Conservation (phyloP, 2,113 vertebrate species). For the Scomber japonicus region DNA sequence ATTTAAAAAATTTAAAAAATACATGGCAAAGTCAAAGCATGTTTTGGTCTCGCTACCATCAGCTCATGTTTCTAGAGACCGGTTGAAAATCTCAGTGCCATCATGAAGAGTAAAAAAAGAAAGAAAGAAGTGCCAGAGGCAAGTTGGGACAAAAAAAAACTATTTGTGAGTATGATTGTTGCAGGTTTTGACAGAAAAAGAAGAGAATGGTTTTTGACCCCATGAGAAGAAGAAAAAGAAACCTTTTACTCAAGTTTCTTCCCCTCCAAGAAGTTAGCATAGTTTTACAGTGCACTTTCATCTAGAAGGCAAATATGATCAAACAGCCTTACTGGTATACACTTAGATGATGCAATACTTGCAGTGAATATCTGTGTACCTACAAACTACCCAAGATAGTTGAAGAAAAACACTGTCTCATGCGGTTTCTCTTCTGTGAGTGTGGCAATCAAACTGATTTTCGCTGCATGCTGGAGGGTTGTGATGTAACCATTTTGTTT, state of each 20-base stretch:
- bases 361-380: constrained; percentile 1
- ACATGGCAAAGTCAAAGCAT: no score
- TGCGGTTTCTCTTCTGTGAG: background rate
- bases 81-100: background rate
- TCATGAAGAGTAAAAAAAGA: no score
- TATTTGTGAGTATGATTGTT: background rate
- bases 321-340: constrained; percentile 21
- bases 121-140: no score
- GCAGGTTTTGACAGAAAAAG: constrained; percentile 32
- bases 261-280: constrained; percentile 9
- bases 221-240: background rate
- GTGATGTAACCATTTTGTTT: constrained; percentile 36
- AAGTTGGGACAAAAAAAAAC: background rate
- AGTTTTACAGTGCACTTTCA: constrained; percentile 32
- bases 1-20: no score
- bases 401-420: background rate
- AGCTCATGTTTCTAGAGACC: background rate
- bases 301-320: constrained; percentile 47
- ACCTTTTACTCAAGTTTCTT: constrained; percentile 22
- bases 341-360: constrained; percentile 34
- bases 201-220: constrained; percentile 16
- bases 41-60: background rate
- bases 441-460: constrained; percentile 1
- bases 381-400: background rate
- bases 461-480: constrained; percentile 17